Evolutionary conservation across 2,888 invertebrate species (phyloP), one percentile per base, ranked within the genome.

Genomic region (Hypselothyrea guttata): DNA sequence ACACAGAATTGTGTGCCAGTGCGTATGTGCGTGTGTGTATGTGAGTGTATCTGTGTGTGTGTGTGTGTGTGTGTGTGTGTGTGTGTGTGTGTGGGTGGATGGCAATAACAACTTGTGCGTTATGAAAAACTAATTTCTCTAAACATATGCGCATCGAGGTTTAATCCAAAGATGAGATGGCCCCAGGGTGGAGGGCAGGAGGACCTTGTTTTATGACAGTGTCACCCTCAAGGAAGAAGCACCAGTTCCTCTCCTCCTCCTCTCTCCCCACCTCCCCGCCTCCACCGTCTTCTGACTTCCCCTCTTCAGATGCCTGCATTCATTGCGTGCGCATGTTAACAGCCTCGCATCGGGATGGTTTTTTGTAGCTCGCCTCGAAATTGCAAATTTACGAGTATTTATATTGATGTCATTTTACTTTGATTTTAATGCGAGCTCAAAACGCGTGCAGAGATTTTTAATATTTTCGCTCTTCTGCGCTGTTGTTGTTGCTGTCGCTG

Each of bases 101-200:
- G 78, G 84, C 84, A 86, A 82, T 74, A 86, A 69, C 76, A 86
- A 87, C 86, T 85, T 85, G 86, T 78, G 76, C 77, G 79, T 79
- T 86, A 86, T 87, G 87, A 78, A 87, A 83, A 85, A 85, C 84
- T 85, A 85, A 85, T 85, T 85, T 86, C 87, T 79, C 85, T 77
- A 85, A 84, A 78, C 83, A 81, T 86, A 84, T 87, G 84, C 81
- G 76, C 73, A 72, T 71, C 67, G 52, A 68, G 69, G 66, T 34
- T 62, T 59, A 60, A 59, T 64, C 63, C 15, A 40, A 53, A 31
- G 4, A 42, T 34, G 30, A 15, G 11, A 1, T 4, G n/a, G 3
- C 8, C 45, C 9, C n/a, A 12, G n/a, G 9, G 37, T 9, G 1
- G 30, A 18, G 7, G 16, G 11, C 8, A 35, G 46, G 41, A 12